Conservation (phyloP, 2,113 vertebrate species). For the Hemiscyllium ocellatum region DNA sequence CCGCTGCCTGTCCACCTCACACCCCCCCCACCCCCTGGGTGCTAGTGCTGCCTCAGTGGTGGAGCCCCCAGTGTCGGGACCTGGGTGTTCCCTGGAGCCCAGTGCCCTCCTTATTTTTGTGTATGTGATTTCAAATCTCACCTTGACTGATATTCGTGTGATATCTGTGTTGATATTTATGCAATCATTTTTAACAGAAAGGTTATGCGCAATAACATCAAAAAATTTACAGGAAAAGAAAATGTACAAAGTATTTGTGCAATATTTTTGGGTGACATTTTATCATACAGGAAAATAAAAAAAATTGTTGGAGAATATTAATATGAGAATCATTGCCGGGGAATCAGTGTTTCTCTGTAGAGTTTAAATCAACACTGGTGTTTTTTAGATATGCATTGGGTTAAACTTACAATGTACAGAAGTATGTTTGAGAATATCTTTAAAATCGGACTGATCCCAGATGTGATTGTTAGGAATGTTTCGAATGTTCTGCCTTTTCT, state of each 20-base stretch:
- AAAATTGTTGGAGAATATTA: conserved; percentile 2
- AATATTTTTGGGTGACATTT: conserved; percentile 35
- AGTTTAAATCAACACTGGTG: neutral
- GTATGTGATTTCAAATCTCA: neutral
- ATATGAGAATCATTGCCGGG: neutral
- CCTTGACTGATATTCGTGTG: neutral
- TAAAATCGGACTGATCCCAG: neutral
- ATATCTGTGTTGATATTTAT: conserved; percentile 35
- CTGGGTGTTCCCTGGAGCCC: neutral
- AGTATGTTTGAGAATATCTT: neutral
- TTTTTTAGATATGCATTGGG: neutral
- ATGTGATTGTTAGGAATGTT: neutral
- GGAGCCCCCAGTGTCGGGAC: neutral
- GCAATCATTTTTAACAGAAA: conserved; percentile 26
- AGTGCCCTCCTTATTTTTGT: neutral
- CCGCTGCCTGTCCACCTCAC: neutral
- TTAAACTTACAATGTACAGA: neutral
- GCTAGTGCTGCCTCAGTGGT: neutral
- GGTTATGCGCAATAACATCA: neutral
- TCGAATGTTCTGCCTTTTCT: neutral
- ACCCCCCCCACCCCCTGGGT: no score
- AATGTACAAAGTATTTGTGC: conserved; percentile 33
- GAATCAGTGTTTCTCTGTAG: neutral
- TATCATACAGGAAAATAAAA: conserved; percentile 1
- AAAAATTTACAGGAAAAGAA: conserved; percentile 24